Evolutionary conservation across 2,888 invertebrate species (phyloP).

Genomic region (Mamestra brassicae): DNA sequence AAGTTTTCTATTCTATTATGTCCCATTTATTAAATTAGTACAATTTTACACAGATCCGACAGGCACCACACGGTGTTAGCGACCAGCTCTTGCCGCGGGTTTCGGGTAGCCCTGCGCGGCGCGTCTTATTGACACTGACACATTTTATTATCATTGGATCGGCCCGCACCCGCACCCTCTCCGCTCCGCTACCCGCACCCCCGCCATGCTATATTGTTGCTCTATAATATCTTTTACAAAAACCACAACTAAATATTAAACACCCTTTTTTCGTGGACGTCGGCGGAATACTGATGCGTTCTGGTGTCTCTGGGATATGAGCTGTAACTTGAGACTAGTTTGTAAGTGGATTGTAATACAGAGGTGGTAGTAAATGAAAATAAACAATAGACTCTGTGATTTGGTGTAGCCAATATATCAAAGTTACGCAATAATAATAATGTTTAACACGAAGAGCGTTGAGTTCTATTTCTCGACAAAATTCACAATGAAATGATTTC

Average conservation of each 20-base stretch:
- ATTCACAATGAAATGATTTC: slow-evolving; percentile 9
- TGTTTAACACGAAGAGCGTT: background rate
- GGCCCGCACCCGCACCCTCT: slow-evolving; percentile 21
- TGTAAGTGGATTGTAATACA: background rate
- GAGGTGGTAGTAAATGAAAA: background rate
- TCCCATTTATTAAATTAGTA: no score
- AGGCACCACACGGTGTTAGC: background rate
- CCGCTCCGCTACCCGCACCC: background rate
- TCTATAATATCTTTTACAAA: slow-evolving; percentile 68
- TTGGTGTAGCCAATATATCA: background rate
- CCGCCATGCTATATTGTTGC: slow-evolving; percentile 51
- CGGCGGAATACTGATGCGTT: slow-evolving; percentile 60
- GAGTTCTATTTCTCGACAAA: background rate
- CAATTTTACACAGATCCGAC: no score
- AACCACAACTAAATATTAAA: slow-evolving; percentile 64
- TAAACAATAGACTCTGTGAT: background rate
- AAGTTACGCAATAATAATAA: background rate
- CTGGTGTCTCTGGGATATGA: slow-evolving; percentile 31
- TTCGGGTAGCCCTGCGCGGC: slow-evolving; percentile 27
- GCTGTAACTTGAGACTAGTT: slow-evolving; percentile 9
- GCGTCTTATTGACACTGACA: slow-evolving; percentile 72
- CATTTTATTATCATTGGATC: slow-evolving; percentile 74
- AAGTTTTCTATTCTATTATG: no score
- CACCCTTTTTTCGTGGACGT: slow-evolving; percentile 59
- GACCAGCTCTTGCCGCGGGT: slow-evolving; percentile 5